Evolutionary conservation across 2,888 invertebrate species (phyloP), one percentile per base, ranked within the genome.

Genomic region (Drosophila nr. perissopoda): DNA sequence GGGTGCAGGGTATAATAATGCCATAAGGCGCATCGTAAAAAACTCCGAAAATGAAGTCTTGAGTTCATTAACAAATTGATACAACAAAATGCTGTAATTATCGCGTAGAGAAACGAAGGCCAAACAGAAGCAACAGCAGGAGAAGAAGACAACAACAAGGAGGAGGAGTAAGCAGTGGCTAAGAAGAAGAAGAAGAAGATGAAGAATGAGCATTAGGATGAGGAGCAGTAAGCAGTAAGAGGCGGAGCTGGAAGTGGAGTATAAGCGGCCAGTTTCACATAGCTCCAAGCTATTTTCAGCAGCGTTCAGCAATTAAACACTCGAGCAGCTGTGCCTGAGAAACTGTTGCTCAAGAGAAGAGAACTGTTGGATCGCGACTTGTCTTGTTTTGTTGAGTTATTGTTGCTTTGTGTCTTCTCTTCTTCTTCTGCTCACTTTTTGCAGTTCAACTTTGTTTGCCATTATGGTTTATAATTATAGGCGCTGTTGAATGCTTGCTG

Each of bases 31-130:
- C 49, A 61, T 48, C 70, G 57, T 40, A 60, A 33, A 69, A 63
- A 65, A 63, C 72, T 64, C 59, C 67, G 54, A 82, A 72, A 73
- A 57, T 42, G 48, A 62, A 70, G 62, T 68, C 79, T 80, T 76
- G 70, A 73, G 81, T 83, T 89, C 87, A 88, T 88, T 88, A 88
- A 91, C 91, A 89, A 88, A 88, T 89, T 88, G 91, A 88, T 88
- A 85, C 81, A 88, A 91, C 91, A 91, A 91, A 90, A 89, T 63
- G 81, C 79, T 89, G 90, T 91, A 88, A 88, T 88, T 88, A 91
- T 91, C 83, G 75, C 82, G 79, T 82, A 79, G 82, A 82, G 67
- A 64, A 69, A 57, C 74, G 80, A 79, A 70, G 79, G 67, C 68
- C 74, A 73, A 81, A 70, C 79, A 79, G 79, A 79, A 81, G 79